Base-by-base conservation (phyloP, 2,113 vertebrate genomes). In the Indri indri region DNA sequence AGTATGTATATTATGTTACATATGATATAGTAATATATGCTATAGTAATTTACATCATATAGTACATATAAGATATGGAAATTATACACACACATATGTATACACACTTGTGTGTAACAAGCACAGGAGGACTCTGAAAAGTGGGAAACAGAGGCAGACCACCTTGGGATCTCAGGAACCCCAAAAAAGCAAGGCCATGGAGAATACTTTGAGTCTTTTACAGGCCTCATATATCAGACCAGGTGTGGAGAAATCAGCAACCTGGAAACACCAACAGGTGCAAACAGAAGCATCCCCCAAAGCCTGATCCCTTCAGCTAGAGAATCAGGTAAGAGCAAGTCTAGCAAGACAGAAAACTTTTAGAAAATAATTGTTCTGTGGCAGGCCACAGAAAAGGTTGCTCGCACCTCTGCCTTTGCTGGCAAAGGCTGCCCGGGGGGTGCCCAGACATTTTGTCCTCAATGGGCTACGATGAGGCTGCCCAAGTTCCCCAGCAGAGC, bases 321-420 rank as follows among this genome's bases (percentile, higher is more conserved):
- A 63, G 42, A 40, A 8, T 12, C 3, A 32, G n/a, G 30, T 37
- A 34, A 47, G 16, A 20, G 30, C 25, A 37, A 7, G 42, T n/a
- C 47, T 16, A 10, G 47, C 6, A 37, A 25, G 37, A 37, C 9
- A 17, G 45, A 4, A 10, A 45, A 80, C 18, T 2, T 59, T 27
- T 40, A 3, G 63, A 32, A 37, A 74, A 23, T 9, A 86, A 22
- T 7, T 8, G 2, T 23, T 65, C 1, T 1, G 1, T 7, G 3
- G 32, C 74, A 65, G 47, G 32, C 27, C 47, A 3, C 13, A 27
- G 40, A 61, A 20, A 79, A 63, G 6, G 30, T 9, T 7, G 59
- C 27, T 3, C 20, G 59, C 11, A 14, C 16, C 27, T 13, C 17
- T 22, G 6, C 16, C 40, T 71, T 27, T 0, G 1, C 32, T 25